Base-by-base conservation (phyloP, 2,113 vertebrate species). In the Xiphorhynchus elegans region DNA sequence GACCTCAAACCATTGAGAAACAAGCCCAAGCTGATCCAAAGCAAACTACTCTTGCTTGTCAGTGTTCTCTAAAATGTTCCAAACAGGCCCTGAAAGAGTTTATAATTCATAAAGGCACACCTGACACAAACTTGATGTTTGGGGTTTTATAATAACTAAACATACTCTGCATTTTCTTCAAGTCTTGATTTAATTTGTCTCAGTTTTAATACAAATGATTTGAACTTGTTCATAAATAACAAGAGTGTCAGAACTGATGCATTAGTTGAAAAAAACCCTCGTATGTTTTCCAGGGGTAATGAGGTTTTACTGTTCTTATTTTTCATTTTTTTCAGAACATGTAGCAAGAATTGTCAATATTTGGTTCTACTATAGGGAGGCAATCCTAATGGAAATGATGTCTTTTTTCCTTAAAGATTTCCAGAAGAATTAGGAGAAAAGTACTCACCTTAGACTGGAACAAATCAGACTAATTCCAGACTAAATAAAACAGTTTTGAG, bases 381-480 rank as follows among this genome's bases (percentile, higher is more conserved):
- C 64, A 89, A 55, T 91, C 53, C 5, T 80, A 76, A 89, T 8
- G 18, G 76, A 95, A 96, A 92, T 49, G 3, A 90, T 90, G 84
- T 69, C 88, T 95, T 82, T 93, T 92, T 87, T 91, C 56, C 89
- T 81, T 95, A 76, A 97, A 96, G 87, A 80, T 87, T 96, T 95
- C 91, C 93, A 50, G 60, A 80, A 95, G 50, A 62, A 70, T 90
- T 93, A 94, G 44, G 47, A 94, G 70, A 82, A 89, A 93, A 94
- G 92, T 64, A 88, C 49, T 89, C n/a, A 64, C 60, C 39, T 50
- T 90, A 70, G 64, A 59, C 64, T 26, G 59, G 74, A 93, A 92
- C 84, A 95, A 93, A 96, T 96, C 93, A 93, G 87, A 35, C 84
- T 89, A 74, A 96, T 86, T 97, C 85, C 67, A 66, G 42, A 80